phyloP scores from a whole-genome alignment of 2,888 invertebrate species.

The Drosophila melanocephala region DNA sequence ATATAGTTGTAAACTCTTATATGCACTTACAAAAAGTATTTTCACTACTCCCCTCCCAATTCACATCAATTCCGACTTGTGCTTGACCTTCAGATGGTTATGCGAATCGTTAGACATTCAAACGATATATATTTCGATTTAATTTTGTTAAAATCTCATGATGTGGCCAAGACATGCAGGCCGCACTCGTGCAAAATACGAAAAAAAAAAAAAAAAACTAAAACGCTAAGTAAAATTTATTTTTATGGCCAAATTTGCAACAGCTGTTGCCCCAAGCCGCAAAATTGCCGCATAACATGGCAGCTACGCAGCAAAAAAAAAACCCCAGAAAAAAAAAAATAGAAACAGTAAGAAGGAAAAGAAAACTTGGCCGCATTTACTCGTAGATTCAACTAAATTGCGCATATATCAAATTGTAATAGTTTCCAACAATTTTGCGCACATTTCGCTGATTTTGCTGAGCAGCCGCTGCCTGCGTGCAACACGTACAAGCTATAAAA shows the following conservation, averaged over 20 bases:
- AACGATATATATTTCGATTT: slow-evolving; percentile 53
- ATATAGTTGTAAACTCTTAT: not conserved
- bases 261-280: slow-evolving; percentile 65
- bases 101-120: slow-evolving; percentile 30
- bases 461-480: slow-evolving; percentile 57
- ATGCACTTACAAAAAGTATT: not conserved
- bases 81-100: slow-evolving; percentile 47
- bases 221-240: slow-evolving; percentile 73
- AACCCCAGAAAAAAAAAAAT: not conserved
- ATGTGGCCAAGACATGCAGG: slow-evolving; percentile 20
- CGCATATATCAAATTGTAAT: slow-evolving; percentile 76
- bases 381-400: slow-evolving; percentile 74
- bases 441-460: slow-evolving; percentile 66
- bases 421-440: slow-evolving; percentile 71
- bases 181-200: slow-evolving; percentile 7
- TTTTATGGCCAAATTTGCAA: slow-evolving; percentile 72
- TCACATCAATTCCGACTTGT: slow-evolving; percentile 11
- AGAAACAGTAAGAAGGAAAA: slow-evolving; percentile 1
- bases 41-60: not conserved
- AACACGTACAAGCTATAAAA: slow-evolving; percentile 69
- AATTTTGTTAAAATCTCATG: slow-evolving; percentile 67
- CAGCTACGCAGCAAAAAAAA: slow-evolving; percentile 28
- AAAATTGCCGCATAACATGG: slow-evolving; percentile 70
- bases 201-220: slow-evolving; percentile 48
- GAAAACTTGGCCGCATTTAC: slow-evolving; percentile 53